Base-by-base conservation (phyloP, 2,888 invertebrate species). In the Campoplex capitator region DNA sequence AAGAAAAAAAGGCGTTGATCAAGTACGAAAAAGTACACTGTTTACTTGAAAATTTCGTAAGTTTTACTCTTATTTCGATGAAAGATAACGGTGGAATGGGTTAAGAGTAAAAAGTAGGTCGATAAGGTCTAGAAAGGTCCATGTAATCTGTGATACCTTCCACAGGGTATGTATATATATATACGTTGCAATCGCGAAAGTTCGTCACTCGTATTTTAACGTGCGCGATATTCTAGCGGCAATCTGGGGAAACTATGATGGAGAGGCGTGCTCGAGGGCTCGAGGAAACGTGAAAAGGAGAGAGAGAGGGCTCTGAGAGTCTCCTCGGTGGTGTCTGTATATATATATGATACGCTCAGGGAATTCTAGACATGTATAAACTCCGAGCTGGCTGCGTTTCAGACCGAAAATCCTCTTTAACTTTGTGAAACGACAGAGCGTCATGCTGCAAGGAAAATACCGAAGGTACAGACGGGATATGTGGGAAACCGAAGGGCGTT, bases 401-500 rank as follows among this genome's bases (percentile, higher is more conserved):
- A 87, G 48, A 68, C 80, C 32, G 67, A 84, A 76, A 81, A 78
- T 78, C 77, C 81, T 84, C 84, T 81, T 81, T 78, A 87, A 87
- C 84, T 87, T 87, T 87, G 74, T 51, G 62, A 75, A 84, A 84
- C 77, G 81, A 75, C 81, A 75, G 84, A 77, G 84, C 81, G 75
- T 75, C 70, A 74, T 67, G 75, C 75, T 75, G 68, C 67, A 45
- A 48, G 75, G n/a, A 54, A 75, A 82, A 68, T 58, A 62, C 35
- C 38, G 13, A 45, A 23, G 13, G 45, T 79, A 71, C 71, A 58
- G 6, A 48, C 16, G 16, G 11, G 38, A 16, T 35, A 16, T 35
- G 9, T 48, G 13, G 23, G 32, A 18, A 48, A 58, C 32, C 35
- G 18, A 80, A 62, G 62, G 73, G n/a, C 68, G 58, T 48, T 51